These are phyloP conservation scores for Sminthurinus signatus DNA, from an alignment of 1,140 invertebrate genomes.

Conservation along the genomic window DNA sequence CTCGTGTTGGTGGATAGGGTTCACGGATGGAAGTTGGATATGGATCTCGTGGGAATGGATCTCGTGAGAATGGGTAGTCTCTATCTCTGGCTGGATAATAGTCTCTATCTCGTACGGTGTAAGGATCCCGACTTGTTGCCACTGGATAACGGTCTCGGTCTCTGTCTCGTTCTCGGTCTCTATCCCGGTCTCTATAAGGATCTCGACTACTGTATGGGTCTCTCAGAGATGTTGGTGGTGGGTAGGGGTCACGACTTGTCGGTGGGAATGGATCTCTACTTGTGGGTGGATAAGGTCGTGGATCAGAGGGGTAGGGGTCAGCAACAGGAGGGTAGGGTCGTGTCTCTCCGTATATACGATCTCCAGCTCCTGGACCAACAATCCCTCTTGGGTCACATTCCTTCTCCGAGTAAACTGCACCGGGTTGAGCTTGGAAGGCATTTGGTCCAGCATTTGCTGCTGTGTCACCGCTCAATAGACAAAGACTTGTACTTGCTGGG, in stretches of 20 bases:
- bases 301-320: slow-evolving; percentile 29
- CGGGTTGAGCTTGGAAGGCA: slow-evolving; percentile 45
- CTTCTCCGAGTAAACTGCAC: slow-evolving; percentile 47
- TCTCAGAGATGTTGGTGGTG: slow-evolving; percentile 16
- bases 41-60: slow-evolving; percentile 28
- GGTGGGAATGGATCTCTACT: slow-evolving; percentile 29
- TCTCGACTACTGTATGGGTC: slow-evolving; percentile 18
- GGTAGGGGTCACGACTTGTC: slow-evolving; percentile 28
- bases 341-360: slow-evolving; percentile 14
- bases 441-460: slow-evolving; percentile 45
- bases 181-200: slow-evolving; percentile 22
- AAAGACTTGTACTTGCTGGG: slow-evolving; percentile 37
- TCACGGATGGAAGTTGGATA: slow-evolving; percentile 19
- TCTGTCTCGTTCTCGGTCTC: slow-evolving; percentile 12
- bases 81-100: slow-evolving; percentile 18
- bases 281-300: slow-evolving; percentile 18
- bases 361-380: not conserved
- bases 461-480: slow-evolving; percentile 47
- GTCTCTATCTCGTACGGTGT: slow-evolving; percentile 23
- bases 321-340: slow-evolving; percentile 34
- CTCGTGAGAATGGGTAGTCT: slow-evolving; percentile 25
- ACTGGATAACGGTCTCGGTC: slow-evolving; percentile 21
- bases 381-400: slow-evolving; percentile 43
- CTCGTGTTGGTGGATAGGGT: slow-evolving; percentile 25
- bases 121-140: slow-evolving; percentile 34